phyloP scores from a whole-genome alignment of 53 echinoderm and acorn worm genomes.

The Paracentrotus lividus region DNA sequence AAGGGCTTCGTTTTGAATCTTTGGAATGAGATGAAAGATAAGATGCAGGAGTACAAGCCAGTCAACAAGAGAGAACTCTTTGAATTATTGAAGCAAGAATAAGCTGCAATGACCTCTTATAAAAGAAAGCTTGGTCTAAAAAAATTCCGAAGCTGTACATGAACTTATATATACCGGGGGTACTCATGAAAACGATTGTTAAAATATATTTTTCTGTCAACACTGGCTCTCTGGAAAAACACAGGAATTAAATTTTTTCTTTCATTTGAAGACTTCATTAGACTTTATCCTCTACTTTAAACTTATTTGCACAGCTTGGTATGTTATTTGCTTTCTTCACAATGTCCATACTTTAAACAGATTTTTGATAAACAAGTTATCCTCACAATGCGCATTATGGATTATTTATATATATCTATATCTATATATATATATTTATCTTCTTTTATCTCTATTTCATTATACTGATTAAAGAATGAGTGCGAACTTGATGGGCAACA shows the following conservation, averaged over 20 bases:
- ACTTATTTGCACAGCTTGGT: not conserved
- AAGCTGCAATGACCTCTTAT: too few species aligned
- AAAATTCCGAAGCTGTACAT: too few species aligned
- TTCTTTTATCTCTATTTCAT: not conserved
- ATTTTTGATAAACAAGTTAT: conserved; percentile 15
- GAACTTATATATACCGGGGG: too few species aligned
- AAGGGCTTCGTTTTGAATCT: too few species aligned
- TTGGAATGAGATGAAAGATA: too few species aligned
- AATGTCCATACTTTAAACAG: conserved; percentile 22
- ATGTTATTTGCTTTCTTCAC: not conserved
- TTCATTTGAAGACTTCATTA: not conserved
- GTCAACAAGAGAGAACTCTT: too few species aligned
- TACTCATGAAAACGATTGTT: too few species aligned
- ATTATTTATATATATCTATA: not conserved
- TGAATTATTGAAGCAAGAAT: too few species aligned
- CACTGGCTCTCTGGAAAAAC: not conserved
- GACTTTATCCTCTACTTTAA: conserved; percentile 16
- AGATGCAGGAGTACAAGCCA: too few species aligned
- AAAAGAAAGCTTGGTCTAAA: too few species aligned
- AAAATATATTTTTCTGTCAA: too few species aligned
- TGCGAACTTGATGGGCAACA: not conserved
- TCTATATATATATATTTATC: not conserved
- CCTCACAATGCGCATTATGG: not conserved
- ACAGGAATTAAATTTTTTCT: not conserved
- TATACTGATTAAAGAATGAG: not conserved